Percentiles rank a stretch among this genome's conserved stretches.
Conservation (phyloP, 92 coral and sea anemone genomes). For the Bergia puertoricense region DNA sequence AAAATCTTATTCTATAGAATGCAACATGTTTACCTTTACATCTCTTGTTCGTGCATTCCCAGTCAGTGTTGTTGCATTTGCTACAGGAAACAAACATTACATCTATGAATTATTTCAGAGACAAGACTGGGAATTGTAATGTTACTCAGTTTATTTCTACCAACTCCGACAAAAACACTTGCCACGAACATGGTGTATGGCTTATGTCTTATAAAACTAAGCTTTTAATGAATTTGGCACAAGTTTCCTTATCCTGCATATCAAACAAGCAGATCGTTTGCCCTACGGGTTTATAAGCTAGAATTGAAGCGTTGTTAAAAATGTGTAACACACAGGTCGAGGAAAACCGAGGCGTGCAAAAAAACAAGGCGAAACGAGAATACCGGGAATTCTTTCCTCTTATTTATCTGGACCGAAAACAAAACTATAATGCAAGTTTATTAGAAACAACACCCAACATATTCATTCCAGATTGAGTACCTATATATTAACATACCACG, state of each 20-base stretch:
- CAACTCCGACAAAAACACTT: no score
- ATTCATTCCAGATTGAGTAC: neutral
- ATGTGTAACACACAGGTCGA: neutral
- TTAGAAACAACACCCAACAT: neutral
- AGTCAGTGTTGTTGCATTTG: constrained; percentile 64
- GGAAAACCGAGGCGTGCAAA: neutral
- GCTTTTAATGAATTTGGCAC: neutral
- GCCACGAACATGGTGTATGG: neutral
- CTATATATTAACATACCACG: constrained; percentile 55
- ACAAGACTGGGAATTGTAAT: neutral
- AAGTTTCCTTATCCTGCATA: neutral
- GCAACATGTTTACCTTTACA: constrained; percentile 53
- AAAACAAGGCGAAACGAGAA: neutral
- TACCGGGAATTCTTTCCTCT: neutral
- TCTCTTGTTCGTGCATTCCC: constrained; percentile 73
- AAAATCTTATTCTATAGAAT: neutral
- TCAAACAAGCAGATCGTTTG: no score
- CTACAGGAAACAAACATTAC: constrained; percentile 33
- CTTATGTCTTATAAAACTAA: neutral
- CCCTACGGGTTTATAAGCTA: no score
- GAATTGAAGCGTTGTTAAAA: no score
- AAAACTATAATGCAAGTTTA: no score
- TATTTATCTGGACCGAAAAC: neutral
- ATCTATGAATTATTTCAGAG: neutral
- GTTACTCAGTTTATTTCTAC: neutral